A percentile compares a stretch with the other conserved stretches of the same genome.
These are phyloP conservation scores for Eira barbara DNA, from an alignment of 2,113 vertebrate species.

Conservation along the genomic window DNA sequence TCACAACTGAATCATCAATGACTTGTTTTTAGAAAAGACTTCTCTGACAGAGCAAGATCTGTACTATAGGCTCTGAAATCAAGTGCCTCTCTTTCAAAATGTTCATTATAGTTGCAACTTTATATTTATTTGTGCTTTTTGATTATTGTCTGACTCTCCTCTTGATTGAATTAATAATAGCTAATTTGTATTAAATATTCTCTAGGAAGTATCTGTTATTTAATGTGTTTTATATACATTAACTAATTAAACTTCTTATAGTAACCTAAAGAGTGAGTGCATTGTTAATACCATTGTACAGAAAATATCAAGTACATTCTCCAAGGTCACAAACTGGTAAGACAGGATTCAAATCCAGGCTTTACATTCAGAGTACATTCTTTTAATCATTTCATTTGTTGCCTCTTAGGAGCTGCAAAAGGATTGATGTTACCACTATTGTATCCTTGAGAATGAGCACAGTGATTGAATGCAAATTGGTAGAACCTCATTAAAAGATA, in stretches of 20 bases:
- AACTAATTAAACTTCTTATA: not conserved
- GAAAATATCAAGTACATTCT: not conserved
- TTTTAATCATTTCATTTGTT: not conserved
- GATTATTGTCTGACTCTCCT: not conserved
- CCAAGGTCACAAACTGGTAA: not conserved
- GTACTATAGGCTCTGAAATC: not conserved
- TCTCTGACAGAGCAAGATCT: not conserved
- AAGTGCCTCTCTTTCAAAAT: not conserved
- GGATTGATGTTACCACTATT: not conserved
- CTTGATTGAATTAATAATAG: not conserved
- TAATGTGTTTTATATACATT: not conserved
- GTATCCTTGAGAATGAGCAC: not conserved
- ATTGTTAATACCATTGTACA: not conserved
- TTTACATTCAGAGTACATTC: not conserved
- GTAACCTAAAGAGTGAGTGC: not conserved
- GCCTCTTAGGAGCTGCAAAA: not conserved
- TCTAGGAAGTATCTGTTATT: not conserved
- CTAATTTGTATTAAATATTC: not conserved
- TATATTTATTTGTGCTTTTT: not conserved
- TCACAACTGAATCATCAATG: not conserved
- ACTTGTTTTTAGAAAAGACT: not conserved
- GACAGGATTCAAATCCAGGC: not conserved
- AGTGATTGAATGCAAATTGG: not conserved
- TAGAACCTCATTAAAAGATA: not conserved
- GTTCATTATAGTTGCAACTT: not conserved